Evolutionary conservation across 2,888 invertebrate genomes (phyloP).

Genomic region (Coleophora flavipennella): DNA sequence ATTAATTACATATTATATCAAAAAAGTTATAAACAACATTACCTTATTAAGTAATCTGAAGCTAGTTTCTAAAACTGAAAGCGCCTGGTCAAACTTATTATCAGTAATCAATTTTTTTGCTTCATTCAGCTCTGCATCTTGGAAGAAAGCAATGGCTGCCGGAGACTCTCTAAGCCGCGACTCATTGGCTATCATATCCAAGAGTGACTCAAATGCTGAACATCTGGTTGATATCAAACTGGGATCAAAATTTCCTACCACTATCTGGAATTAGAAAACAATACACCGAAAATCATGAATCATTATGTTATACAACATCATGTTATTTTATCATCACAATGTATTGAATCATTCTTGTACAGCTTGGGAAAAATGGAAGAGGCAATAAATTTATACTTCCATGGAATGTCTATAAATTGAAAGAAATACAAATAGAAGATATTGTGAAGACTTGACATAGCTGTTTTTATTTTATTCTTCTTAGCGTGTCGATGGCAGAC

Average conservation of each 20-base stretch:
- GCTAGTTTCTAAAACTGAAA: slow-evolving; percentile 76
- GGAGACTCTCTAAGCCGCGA: slow-evolving; percentile 71
- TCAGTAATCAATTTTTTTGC: slow-evolving; percentile 74
- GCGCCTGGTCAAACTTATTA: slow-evolving; percentile 74
- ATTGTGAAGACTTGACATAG: no score
- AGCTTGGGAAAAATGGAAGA: no score
- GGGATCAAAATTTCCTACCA: slow-evolving; percentile 80
- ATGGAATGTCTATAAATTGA: no score
- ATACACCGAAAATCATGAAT: no score
- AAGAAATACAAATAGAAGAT: no score
- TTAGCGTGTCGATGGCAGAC: no score
- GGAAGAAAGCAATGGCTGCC: slow-evolving; percentile 75
- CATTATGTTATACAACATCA: no score
- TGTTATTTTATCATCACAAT: no score
- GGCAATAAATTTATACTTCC: no score
- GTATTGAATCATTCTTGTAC: no score
- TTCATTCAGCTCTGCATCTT: slow-evolving; percentile 75
- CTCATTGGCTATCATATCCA: slow-evolving; percentile 70
- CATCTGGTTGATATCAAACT: slow-evolving; percentile 77
- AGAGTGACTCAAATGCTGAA: slow-evolving; percentile 75
- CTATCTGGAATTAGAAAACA: slow-evolving; percentile 45
- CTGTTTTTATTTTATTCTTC: no score
- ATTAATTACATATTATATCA: no score
- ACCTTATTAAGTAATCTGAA: slow-evolving; percentile 76
- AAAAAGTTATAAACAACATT: slow-evolving; percentile 4